These are phyloP conservation scores for Craseonycteris thonglongyai DNA, from an alignment of 2,113 vertebrate species.

Conservation along the genomic window DNA sequence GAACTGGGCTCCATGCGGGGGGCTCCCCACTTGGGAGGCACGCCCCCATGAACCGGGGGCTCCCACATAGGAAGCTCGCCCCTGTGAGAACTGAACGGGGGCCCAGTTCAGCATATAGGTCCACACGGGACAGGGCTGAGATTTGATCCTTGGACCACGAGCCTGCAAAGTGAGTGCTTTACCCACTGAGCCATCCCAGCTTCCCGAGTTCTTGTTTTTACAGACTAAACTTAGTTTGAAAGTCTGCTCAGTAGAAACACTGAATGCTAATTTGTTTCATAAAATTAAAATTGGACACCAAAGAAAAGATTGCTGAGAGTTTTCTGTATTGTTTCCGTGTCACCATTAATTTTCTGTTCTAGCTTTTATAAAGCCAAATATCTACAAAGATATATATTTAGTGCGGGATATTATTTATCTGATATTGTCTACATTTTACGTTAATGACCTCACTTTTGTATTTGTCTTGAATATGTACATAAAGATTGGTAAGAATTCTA, in stretches of 20 bases:
- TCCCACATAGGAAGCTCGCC: too few relatives aligned
- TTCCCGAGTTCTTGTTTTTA: not conserved
- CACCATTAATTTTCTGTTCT: conserved; percentile 13
- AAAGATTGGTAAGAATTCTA: conserved; percentile 7
- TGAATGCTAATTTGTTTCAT: not conserved
- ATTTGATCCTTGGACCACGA: too few relatives aligned
- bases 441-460: not conserved
- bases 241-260: not conserved
- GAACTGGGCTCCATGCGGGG: too few relatives aligned
- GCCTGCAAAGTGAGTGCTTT: too few relatives aligned
- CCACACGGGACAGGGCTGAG: too few relatives aligned
- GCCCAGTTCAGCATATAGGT: too few relatives aligned
- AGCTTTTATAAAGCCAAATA: not conserved
- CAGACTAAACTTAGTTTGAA: not conserved
- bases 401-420: not conserved
- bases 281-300: not conserved
- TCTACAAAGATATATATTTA: conserved; percentile 6
- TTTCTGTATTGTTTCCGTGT: not conserved
- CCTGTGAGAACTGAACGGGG: too few relatives aligned
- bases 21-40: too few relatives aligned
- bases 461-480: conserved; percentile 7
- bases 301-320: not conserved
- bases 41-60: too few relatives aligned
- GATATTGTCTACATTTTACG: not conserved
- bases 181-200: too few relatives aligned